Evolutionary conservation across 2,113 vertebrate genomes (phyloP), one percentile per base, ranked within the genome.

Genomic region (Seriola rivoliana): DNA sequence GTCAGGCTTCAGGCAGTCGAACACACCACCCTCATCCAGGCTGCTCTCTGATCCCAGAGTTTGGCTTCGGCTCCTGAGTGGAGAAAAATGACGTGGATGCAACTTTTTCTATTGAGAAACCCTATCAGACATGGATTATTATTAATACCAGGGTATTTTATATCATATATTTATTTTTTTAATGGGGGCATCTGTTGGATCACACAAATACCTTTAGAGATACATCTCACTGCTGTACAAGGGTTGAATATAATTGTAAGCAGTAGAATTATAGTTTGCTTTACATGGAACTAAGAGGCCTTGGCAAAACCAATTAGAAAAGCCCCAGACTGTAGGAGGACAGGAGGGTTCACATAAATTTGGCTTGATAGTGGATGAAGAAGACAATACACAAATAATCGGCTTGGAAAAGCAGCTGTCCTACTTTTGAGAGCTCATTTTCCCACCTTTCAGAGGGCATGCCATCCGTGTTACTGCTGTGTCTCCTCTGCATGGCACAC

Each of bases 401-500:
- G n/a, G n/a, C 29, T 23, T 29, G 17, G 14, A 16, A 1, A 16
- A 46, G 16, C 10, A 42, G 32, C 36, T 32, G 7, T n/a, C 10
- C 25, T 21, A 63, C 10, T 11, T 19, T 5, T 16, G 4, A 40
- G 5, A 21, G 19, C 62, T 62, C 0, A 16, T 59, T 46, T 11
- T 4, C 86, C 54, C 94, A 98, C 98, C 98, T 98, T 95, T 99
- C 98, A 63, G 97, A 95, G 82, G 97, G 97, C 92, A 96, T 86
- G 82, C 75, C 97, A 89, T 99, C 98, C 0, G 97, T 98, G 96
- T 98, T 98, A 95, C 98, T 99, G 94, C 98, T 99, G 90, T 99
- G 97, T 90, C 98, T 96, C 94, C 98, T 97, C 97, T 99, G 98
- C 98, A 99, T 99, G 91, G 96, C 97, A 95, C 95, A 95, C 86